Evolutionary conservation across 2,888 invertebrate genomes (phyloP).

Genomic region (Microplitis deprimator): DNA sequence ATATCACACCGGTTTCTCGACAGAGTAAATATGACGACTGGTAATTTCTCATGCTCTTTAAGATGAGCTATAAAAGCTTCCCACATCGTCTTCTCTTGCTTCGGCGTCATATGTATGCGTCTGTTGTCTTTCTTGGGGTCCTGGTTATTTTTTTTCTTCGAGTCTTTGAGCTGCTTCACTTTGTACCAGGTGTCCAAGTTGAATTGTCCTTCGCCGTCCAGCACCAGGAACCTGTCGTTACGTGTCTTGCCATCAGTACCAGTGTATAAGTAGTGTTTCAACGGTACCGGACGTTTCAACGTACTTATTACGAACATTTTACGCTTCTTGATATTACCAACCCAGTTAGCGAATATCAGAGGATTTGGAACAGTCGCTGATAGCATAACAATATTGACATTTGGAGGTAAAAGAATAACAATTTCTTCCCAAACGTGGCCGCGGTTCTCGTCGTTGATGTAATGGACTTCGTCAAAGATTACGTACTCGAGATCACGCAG

Average conservation of each 20-base stretch:
- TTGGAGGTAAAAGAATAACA: constrained; percentile 92
- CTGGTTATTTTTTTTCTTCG: constrained; percentile 1
- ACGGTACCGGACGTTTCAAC: constrained; percentile 91
- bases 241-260: constrained; percentile 83
- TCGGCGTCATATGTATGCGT: constrained; percentile 68
- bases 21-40: constrained; percentile 94
- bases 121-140: constrained; percentile 41
- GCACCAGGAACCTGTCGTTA: constrained; percentile 83
- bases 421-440: constrained; percentile 99
- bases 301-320: constrained; percentile 96
- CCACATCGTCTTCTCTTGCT: constrained; percentile 88
- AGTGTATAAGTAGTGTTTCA: constrained; percentile 94
- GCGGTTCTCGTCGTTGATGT: constrained; percentile 96
- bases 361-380: constrained; percentile 99
- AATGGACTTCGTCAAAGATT: constrained; percentile 99
- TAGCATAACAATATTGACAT: constrained; percentile 96
- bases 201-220: constrained; percentile 85
- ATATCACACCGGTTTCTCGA: constrained; percentile 87
- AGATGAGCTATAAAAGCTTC: constrained; percentile 87
- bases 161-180: constrained; percentile 49
- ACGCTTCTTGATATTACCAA: constrained; percentile 87
- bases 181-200: constrained; percentile 74
- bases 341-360: constrained; percentile 95
- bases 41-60: constrained; percentile 82
- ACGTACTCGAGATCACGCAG: constrained; percentile 98